Base-by-base conservation (phyloP, 2,797 vertebrate genomes). In the Petrocephalus schoutedeni region DNA sequence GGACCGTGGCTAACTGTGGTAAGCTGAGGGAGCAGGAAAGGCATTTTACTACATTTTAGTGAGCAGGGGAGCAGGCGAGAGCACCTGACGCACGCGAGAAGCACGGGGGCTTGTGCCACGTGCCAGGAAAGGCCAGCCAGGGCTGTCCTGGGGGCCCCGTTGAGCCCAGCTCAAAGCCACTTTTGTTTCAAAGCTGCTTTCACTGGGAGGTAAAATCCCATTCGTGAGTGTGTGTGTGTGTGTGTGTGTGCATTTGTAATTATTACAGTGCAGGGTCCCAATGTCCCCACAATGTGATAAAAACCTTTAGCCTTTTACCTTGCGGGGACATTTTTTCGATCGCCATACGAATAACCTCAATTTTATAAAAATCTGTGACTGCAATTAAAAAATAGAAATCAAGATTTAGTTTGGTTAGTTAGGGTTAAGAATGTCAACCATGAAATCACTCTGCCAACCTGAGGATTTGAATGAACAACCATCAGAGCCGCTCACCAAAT, bases 1-100 rank as follows among this genome's bases (percentile, higher is more conserved):
- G 82, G 86, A 88, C 89, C 7, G 88, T 19, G 36, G 74, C 32
- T 64, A 54, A n/a, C 1, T 83, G 57, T 19, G 80, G 49, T 28
- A 32, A 4, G 8, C 19, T 23, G 80, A 2, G 21, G 23, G 83
- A 85, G 90, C 6, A 89, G 87, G 86, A 8, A 59, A 45, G 32
- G 23, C 10, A 51, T 51, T 51, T 89, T 89, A 12, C 36, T 21
- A 6, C 88, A 85, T 88, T 92, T 88, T 87, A 87, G 85, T 88
- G 74, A 89, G 88, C 89, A 91, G 89, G 93, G 93, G 94, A 91
- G 89, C 2, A 74, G 92, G 91, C 71, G 82, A 89, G 91, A 94
- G 94, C 95, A 95, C 94, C 95, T 96, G 94, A 96, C 89, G 89
- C 94, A 93, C 91, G 93, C 92, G 94, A 95, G 94, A 92, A 95